Evolutionary conservation across 2,797 vertebrate genomes (phyloP).

Genomic region (Manis crassicaudata): DNA sequence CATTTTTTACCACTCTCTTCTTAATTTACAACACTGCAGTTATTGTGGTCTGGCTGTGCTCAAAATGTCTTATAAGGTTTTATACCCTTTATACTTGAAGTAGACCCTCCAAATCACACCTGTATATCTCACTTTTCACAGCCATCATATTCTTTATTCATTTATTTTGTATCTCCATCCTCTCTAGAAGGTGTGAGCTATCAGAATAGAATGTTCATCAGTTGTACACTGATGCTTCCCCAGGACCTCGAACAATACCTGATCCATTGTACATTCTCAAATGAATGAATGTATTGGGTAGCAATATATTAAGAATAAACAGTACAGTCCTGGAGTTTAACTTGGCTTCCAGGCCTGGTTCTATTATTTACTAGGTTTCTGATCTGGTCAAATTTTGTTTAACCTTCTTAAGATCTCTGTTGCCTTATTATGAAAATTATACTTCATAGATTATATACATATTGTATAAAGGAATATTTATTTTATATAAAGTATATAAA

Average conservation of each 20-base stretch:
- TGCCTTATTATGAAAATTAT: neutral
- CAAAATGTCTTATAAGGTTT: neutral
- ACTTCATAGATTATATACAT: neutral
- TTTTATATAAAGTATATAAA: neutral
- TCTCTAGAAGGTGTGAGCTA: neutral
- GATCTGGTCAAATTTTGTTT: neutral
- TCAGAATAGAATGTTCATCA: neutral
- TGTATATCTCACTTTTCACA: neutral
- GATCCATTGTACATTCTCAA: neutral
- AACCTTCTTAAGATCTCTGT: neutral
- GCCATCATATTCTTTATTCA: neutral
- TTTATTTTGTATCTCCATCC: neutral
- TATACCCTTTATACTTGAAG: neutral
- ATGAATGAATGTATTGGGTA: neutral
- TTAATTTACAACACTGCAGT: neutral
- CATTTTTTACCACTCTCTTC: neutral
- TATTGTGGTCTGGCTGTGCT: neutral
- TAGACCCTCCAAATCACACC: neutral
- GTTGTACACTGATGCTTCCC: neutral
- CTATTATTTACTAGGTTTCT: neutral
- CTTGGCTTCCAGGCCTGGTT: neutral
- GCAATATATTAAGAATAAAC: neutral
- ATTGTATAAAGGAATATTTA: neutral
- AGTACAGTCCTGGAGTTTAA: neutral
- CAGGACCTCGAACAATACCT: neutral